phyloP scores from a whole-genome alignment of 2,113 vertebrate species.

The Passer montanus region DNA sequence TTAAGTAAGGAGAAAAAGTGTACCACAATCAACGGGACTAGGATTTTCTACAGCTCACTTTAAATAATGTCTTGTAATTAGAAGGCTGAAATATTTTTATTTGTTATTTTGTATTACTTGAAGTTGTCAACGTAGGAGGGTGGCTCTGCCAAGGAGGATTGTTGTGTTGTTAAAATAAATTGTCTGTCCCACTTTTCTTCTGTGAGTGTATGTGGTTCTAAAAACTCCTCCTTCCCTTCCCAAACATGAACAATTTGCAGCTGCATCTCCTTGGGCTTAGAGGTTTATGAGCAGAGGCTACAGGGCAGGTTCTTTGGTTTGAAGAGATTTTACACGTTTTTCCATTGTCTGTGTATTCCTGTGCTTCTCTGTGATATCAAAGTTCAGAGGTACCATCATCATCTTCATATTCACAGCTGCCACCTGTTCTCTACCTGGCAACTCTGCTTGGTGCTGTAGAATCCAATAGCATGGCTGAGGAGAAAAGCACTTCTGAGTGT shows the following conservation, averaged over 20 bases:
- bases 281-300: neutral
- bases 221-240: neutral
- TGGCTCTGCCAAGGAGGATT: neutral
- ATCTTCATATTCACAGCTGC: neutral
- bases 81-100: neutral
- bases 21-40: neutral
- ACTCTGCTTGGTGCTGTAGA: neutral
- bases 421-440: neutral
- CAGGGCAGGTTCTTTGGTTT: neutral
- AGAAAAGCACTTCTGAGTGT: neutral
- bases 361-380: neutral
- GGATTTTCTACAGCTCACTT: neutral
- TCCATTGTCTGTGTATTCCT: accelerated
- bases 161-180: neutral
- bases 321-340: neutral
- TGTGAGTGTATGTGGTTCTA: neutral
- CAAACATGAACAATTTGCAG: neutral
- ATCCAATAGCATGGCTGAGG: neutral
- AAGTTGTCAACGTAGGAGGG: neutral
- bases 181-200: neutral
- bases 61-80: neutral
- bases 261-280: neutral
- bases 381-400: neutral
- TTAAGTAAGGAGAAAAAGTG: neutral
- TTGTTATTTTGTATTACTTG: neutral